These are phyloP conservation scores for Coremacera marginata DNA, from an alignment of 2,888 invertebrate species.

Conservation along the genomic window DNA sequence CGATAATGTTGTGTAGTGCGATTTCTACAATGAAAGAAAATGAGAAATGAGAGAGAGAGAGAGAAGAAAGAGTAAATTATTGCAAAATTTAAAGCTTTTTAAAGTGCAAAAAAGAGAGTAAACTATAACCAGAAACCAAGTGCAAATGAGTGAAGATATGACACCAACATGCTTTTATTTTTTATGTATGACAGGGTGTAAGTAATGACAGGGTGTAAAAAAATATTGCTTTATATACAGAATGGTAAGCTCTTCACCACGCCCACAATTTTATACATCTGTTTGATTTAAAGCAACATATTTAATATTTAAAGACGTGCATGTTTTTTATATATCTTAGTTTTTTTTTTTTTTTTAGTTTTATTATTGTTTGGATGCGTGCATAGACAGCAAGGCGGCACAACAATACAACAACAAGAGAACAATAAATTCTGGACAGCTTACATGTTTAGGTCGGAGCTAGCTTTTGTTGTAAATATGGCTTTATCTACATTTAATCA, in stretches of 20 bases:
- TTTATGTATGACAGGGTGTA: not conserved
- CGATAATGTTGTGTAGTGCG: conserved; percentile 89
- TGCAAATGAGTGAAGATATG: not conserved
- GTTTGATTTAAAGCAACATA: not conserved
- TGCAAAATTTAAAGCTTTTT: no score
- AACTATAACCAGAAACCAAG: not conserved
- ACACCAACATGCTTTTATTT: conserved; percentile 10
- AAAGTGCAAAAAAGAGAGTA: conserved; percentile 1
- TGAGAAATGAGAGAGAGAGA: not conserved
- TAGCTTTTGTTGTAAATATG: conserved; percentile 38
- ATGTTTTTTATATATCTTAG: not conserved
- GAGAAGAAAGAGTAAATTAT: not conserved
- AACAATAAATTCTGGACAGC: conserved; percentile 27
- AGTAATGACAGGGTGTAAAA: not conserved
- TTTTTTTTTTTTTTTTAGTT: conserved; percentile 14
- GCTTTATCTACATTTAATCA: conserved; percentile 25
- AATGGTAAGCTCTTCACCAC: not conserved
- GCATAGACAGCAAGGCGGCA: conserved; percentile 49
- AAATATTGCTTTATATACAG: not conserved
- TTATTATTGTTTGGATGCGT: conserved; percentile 30
- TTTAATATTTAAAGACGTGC: not conserved
- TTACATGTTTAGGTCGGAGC: conserved; percentile 36
- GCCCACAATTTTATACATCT: not conserved
- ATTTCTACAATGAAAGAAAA: conserved; percentile 71
- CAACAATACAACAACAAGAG: conserved; percentile 27